Evolutionary conservation across 2,888 invertebrate genomes (phyloP), one percentile per base, ranked within the genome.

Genomic region (Adela reaumurella): DNA sequence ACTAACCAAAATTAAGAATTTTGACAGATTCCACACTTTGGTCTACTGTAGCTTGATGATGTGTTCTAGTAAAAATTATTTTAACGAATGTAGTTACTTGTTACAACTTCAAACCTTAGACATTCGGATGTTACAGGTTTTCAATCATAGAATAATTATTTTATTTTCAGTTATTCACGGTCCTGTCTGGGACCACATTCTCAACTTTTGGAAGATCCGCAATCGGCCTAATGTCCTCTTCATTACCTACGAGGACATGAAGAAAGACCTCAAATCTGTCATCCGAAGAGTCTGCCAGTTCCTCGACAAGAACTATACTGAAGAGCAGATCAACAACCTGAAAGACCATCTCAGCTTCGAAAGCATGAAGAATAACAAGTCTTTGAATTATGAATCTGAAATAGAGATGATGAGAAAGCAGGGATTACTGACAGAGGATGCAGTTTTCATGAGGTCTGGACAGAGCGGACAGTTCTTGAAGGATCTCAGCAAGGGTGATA

Each of bases 331-430:
- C 5, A 54, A 65, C 6, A 46, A 56, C 1, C 63, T 87, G 18
- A 67, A 72, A 0, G 58, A 73, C 0, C 83, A 85, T 55, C 78
- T 86, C 47, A 82, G 80, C 54, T 87, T 87, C 58, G 71, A 78
- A 17, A 82, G 63, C 51, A 79, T 87, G 62, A 73, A 74, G 55
- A 71, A 74, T 18, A 87, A 85, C 59, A 78, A 81, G 47, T 72
- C 70, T 24, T 82, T 83, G 0, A 86, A 86, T 58, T 35, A 35
- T 35, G 35, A 35, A 35, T 3, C 35, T 3, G 35, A 14, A 8
- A 35, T 14, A 16, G 44, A 18, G 18, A 44, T 19, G 2, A 19
- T 14, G 8, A 19, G 19, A 19, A 35, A 35, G 6, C 14, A 35
- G 6, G 44, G 19, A 3, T 11, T 19, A 3, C 5, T 19, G 14